A percentile compares a stretch with the other conserved stretches of the same genome.
Evolutionary conservation across 2,888 invertebrate genomes (phyloP).

Genomic region (Sinopyrophorus schimmeli): DNA sequence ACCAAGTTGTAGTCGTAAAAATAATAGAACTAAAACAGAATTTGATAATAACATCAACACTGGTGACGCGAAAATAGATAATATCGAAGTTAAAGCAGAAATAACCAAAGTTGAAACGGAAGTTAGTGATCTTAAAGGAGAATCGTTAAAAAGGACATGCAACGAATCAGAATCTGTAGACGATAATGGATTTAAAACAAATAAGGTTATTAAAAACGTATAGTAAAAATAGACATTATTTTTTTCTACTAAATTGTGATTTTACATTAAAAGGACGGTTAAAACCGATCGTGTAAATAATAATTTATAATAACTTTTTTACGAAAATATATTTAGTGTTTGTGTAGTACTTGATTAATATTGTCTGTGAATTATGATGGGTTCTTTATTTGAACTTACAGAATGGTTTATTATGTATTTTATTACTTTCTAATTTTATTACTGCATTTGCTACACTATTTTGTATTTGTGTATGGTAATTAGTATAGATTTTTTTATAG

Average conservation of each 20-base stretch:
- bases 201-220: conserved; percentile 33
- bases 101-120: conserved; percentile 18
- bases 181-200: conserved; percentile 24
- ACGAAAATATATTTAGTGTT: conserved; percentile 8
- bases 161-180: conserved; percentile 31
- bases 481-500: too few relatives aligned
- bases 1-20: too few relatives aligned
- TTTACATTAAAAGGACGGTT: conserved; percentile 20
- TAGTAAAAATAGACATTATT: conserved; percentile 15
- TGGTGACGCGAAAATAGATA: too few relatives aligned
- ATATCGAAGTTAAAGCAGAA: conserved; percentile 25
- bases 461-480: too few relatives aligned
- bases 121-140: conserved; percentile 17
- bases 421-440: too few relatives aligned
- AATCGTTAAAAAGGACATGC: conserved; percentile 32
- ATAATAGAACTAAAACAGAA: not conserved
- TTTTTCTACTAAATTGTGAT: conserved; percentile 31
- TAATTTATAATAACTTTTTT: conserved; percentile 12
- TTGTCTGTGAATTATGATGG: too few relatives aligned
- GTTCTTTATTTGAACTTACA: too few relatives aligned
- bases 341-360: conserved; percentile 11
- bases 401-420: too few relatives aligned
- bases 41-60: not conserved
- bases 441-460: too few relatives aligned
- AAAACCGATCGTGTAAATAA: conserved; percentile 3